Evolutionary conservation across 2,113 vertebrate species (phyloP).

Genomic region (Indri indri): DNA sequence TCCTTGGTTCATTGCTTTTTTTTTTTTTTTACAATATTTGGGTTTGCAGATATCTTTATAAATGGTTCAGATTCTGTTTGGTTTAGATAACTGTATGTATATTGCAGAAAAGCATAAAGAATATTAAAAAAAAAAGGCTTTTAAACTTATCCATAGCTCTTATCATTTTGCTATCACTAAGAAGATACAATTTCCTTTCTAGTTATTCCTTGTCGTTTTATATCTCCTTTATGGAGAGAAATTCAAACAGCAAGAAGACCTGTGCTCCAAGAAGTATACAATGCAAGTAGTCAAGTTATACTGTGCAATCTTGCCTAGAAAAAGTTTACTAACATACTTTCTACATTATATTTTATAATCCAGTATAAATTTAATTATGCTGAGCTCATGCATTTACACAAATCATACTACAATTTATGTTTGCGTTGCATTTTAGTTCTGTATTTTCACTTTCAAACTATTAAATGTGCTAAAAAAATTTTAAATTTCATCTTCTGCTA

Average conservation of each 20-base stretch:
- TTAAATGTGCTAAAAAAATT: constrained; percentile 48
- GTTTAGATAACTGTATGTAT: constrained; percentile 9
- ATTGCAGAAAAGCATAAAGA: constrained; percentile 46
- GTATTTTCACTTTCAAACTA: constrained; percentile 35
- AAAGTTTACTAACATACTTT: constrained; percentile 47
- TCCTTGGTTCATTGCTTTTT: background rate
- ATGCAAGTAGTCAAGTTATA: constrained; percentile 63
- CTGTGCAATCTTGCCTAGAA: constrained; percentile 29
- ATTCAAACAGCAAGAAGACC: constrained; percentile 63
- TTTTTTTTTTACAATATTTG: background rate
- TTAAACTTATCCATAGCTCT: constrained; percentile 29
- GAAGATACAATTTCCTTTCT: constrained; percentile 68
- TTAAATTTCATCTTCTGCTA: constrained; percentile 31
- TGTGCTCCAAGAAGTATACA: constrained; percentile 4
- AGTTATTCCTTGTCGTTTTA: constrained; percentile 66
- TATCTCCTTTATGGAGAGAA: constrained; percentile 70
- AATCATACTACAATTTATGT: background rate
- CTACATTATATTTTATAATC: background rate
- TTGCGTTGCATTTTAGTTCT: constrained; percentile 53
- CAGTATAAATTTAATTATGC: constrained; percentile 41
- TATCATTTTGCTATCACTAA: constrained; percentile 55
- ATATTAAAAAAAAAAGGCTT: constrained; percentile 10
- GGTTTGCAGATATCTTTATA: constrained; percentile 25
- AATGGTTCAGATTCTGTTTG: constrained; percentile 26
- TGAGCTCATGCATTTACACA: constrained; percentile 30